Evolutionary conservation across 2,888 invertebrate genomes (phyloP), one percentile per base, ranked within the genome.

Genomic region (Entomobrya multifasciata): DNA sequence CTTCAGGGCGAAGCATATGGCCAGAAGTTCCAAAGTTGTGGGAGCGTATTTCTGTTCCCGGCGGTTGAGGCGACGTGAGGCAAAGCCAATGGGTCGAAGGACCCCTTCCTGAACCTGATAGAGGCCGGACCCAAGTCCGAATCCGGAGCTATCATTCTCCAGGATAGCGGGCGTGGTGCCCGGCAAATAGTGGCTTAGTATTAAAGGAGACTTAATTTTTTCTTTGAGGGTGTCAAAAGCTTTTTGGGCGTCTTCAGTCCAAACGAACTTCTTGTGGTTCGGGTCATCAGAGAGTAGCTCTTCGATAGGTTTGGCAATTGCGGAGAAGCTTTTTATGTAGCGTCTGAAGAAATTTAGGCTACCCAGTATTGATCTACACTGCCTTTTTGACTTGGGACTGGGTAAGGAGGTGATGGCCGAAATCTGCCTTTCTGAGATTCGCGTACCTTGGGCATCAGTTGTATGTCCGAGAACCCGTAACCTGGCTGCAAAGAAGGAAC

Each of bases 261-360:
- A 67, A 20, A 17, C 25, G 8, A 80, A 70, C 15, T 15, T 49
- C n/a, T 27, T 47, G 22, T 8, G 36, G 11, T 57, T 36, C 25
- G 55, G 25, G n/a, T n/a, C n/a, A 0, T 20, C 17, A 11, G 15
- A 13, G 8, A 80, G 22, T 8, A 67, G 41, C 8, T 79, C 11
- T 27, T 41, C 30, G 11, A 80, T 67, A 0, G 80, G 80, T 3
- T 11, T n/a, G 0, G 80, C 5, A 0, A 67, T 41, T n/a, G 22
- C 30, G 1, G 30, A 15, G 22, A 25, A 80, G 20, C 36, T 13
- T 36, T 22, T 17, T 0, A 30, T 22, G 25, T 27, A 70, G 5
- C 65, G 17, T 11, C 70, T 17, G n/a, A 70, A 80, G 15, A 55
- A 80, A 22, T 49, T 52, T 11, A 80, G 20, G 6, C 55, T 52